phyloP scores from a whole-genome alignment of 2,888 invertebrate genomes.

The Brachypalpus laphriformis region DNA sequence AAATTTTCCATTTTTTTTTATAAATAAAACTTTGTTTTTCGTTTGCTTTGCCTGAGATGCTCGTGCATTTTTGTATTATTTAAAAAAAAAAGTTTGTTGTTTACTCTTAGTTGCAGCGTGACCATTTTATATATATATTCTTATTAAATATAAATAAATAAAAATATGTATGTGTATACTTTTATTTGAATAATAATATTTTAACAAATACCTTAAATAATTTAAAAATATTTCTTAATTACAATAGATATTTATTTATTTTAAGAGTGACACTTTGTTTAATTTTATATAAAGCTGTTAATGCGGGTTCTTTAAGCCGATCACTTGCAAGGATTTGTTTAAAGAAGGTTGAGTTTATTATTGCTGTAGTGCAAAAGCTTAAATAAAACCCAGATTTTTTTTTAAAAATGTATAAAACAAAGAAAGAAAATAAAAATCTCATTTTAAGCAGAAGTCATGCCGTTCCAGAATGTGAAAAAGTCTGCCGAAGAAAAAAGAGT shows the following conservation, averaged over 20 bases:
- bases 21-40: conserved; percentile 3
- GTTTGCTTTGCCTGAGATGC: conserved; percentile 3
- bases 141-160: conserved; percentile 8
- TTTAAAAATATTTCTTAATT: conserved; percentile 16
- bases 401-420: no score
- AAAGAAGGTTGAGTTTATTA: neutral
- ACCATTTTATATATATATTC: conserved; percentile 74
- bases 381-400: neutral
- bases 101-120: conserved; percentile 70
- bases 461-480: no score
- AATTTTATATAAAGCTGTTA: neutral
- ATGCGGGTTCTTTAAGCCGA: neutral
- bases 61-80: conserved; percentile 49
- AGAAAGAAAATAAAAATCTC: no score
- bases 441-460: no score
- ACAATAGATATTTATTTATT: neutral
- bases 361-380: neutral
- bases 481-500: neutral
- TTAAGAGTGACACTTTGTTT: conserved; percentile 13
- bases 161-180: conserved; percentile 3
- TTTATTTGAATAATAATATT: neutral
- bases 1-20: neutral
- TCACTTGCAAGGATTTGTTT: neutral
- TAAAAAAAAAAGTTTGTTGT: conserved; percentile 3
- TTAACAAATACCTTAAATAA: conserved; percentile 8